A percentile compares a stretch with the other conserved stretches of the same genome.
Conservation (phyloP, 2,888 invertebrate genomes). For the Ypsolopha sequella region DNA sequence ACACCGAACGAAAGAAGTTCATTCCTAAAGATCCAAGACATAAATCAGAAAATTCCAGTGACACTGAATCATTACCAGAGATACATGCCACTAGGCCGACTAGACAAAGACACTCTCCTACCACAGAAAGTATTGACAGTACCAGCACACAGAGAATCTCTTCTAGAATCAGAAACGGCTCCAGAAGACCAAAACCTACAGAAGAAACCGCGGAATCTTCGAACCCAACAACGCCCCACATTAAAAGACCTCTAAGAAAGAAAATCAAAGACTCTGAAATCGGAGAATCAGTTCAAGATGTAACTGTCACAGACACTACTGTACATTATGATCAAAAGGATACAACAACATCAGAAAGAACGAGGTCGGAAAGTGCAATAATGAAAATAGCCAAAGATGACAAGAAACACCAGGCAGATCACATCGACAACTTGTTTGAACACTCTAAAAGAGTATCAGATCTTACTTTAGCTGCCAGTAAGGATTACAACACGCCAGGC, state of each 20-base stretch:
- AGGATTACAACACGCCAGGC: slow-evolving; percentile 78
- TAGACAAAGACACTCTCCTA: slow-evolving; percentile 39
- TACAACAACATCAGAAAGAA: slow-evolving; percentile 46
- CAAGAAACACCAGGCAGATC: slow-evolving; percentile 55
- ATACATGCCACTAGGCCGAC: slow-evolving; percentile 32
- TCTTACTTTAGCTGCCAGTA: slow-evolving; percentile 79
- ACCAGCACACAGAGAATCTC: slow-evolving; percentile 49
- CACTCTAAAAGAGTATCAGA: slow-evolving; percentile 79
- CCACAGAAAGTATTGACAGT: slow-evolving; percentile 32
- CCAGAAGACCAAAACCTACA: slow-evolving; percentile 41
- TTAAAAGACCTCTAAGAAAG: slow-evolving; percentile 45
- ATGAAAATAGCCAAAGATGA: slow-evolving; percentile 67
- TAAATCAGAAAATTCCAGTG: slow-evolving; percentile 31
- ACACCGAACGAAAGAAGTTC: slow-evolving; percentile 64
- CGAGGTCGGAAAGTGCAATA: slow-evolving; percentile 63
- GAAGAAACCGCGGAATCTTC: slow-evolving; percentile 45
- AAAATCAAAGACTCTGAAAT: slow-evolving; percentile 48
- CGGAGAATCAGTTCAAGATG: slow-evolving; percentile 51
- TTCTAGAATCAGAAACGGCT: slow-evolving; percentile 48
- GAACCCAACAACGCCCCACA: slow-evolving; percentile 31
- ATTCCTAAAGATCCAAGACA: slow-evolving; percentile 61
- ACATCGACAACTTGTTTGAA: slow-evolving; percentile 53
- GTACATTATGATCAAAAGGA: slow-evolving; percentile 30
- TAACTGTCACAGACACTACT: slow-evolving; percentile 44
- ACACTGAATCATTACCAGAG: slow-evolving; percentile 37